Evolutionary conservation across 2,888 invertebrate genomes (phyloP).

Genomic region (Apotomis betuletana): DNA sequence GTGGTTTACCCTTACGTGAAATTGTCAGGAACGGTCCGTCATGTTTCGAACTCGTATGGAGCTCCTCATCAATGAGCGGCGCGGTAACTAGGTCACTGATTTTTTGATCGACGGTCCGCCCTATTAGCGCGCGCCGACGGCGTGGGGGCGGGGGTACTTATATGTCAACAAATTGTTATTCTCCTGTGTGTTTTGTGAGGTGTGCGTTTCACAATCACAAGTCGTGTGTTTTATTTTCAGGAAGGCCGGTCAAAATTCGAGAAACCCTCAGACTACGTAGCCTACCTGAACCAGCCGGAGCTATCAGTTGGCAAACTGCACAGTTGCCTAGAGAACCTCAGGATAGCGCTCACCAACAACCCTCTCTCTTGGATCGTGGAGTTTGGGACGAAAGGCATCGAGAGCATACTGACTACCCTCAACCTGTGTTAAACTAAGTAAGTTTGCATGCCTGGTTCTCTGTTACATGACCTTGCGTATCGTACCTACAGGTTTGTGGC

Average conservation of each 20-base stretch:
- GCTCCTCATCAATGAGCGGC: no score
- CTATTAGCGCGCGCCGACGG: no score
- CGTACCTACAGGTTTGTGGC: not conserved
- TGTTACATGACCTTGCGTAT: not conserved
- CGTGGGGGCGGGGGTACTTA: no score
- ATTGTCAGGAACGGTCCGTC: no score
- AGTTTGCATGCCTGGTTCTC: conserved; percentile 56
- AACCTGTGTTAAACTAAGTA: conserved; percentile 91
- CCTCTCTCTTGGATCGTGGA: conserved; percentile 97
- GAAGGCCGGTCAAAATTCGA: conserved; percentile 93
- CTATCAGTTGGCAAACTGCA: conserved; percentile 92
- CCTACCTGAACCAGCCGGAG: conserved; percentile 89
- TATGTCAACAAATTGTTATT: no score
- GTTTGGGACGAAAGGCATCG: conserved; percentile 94
- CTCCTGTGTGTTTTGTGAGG: no score
- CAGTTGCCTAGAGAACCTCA: conserved; percentile 92
- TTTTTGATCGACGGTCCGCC: no score
- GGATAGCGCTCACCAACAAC: conserved; percentile 97
- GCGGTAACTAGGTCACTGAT: no score
- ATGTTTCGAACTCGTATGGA: no score
- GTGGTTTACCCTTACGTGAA: no score
- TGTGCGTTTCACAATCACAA: no score
- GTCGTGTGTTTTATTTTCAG: conserved; percentile 62
- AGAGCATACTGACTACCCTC: conserved; percentile 90
- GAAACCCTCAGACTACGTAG: conserved; percentile 94